These are phyloP conservation scores for Megalonaias nervosa DNA, from an alignment of 1,140 invertebrate genomes.

Conservation along the genomic window DNA sequence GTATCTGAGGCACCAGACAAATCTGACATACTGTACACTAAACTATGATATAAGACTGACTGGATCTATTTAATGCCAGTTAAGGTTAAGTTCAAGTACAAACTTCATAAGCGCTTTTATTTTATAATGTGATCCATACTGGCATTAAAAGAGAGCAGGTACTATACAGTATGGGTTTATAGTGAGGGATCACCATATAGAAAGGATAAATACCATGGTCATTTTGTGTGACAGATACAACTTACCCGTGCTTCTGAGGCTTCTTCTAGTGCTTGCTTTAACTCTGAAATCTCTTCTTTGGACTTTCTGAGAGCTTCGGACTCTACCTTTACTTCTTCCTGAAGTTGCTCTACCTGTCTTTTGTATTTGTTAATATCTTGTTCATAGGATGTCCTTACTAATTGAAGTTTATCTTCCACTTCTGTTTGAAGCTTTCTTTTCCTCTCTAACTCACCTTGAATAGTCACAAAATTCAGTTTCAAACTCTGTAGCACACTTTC, in stretches of 20 bases:
- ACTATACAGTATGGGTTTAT: too few relatives aligned
- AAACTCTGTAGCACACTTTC: slow-evolving; percentile 56
- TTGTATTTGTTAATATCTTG: slow-evolving; percentile 36
- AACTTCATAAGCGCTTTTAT: too few relatives aligned
- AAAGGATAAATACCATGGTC: neutral
- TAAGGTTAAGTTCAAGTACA: too few relatives aligned
- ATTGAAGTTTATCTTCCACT: slow-evolving; percentile 36
- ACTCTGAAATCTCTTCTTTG: slow-evolving; percentile 38
- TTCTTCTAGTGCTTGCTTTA: slow-evolving; percentile 45
- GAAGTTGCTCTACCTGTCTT: slow-evolving; percentile 32
- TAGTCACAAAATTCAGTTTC: slow-evolving; percentile 46
- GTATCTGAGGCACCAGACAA: too few relatives aligned
- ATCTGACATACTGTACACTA: too few relatives aligned
- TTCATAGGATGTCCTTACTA: slow-evolving; percentile 38
- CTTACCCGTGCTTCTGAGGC: slow-evolving; percentile 40
- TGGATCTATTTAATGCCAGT: too few relatives aligned
- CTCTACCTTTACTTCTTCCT: slow-evolving; percentile 39
- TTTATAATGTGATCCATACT: too few relatives aligned
- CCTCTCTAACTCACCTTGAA: slow-evolving; percentile 39
- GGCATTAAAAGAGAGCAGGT: too few relatives aligned
- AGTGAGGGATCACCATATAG: neutral
- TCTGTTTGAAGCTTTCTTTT: slow-evolving; percentile 37
- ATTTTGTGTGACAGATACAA: neutral
- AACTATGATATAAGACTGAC: too few relatives aligned
- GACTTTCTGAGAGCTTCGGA: slow-evolving; percentile 12